These are phyloP conservation scores for Chrysodeixis includens DNA, from an alignment of 2,888 invertebrate genomes.

Conservation along the genomic window DNA sequence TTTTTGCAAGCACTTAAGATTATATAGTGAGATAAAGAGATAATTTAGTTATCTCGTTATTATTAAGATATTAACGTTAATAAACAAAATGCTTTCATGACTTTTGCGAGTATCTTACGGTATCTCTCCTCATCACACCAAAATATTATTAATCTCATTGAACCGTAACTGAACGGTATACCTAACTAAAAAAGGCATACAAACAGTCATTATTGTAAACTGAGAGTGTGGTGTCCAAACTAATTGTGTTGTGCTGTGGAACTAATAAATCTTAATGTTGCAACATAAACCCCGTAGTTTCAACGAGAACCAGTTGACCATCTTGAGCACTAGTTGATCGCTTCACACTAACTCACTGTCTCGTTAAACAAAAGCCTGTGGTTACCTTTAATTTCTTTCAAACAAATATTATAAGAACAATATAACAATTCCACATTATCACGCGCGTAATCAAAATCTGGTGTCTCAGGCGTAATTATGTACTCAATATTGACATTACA, in stretches of 20 bases:
- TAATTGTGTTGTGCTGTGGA: slow-evolving; percentile 15
- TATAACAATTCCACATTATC: slow-evolving; percentile 33
- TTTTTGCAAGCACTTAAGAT: slow-evolving; percentile 30
- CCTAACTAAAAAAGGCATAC: slow-evolving; percentile 3
- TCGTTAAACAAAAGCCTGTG: slow-evolving; percentile 8
- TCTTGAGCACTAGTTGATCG: slow-evolving; percentile 13
- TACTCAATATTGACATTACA: slow-evolving; percentile 46
- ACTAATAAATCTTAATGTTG: slow-evolving; percentile 19
- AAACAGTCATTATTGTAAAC: slow-evolving; percentile 17
- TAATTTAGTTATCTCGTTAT: slow-evolving; percentile 43
- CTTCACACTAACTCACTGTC: slow-evolving; percentile 1
- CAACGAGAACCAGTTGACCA: slow-evolving; percentile 18
- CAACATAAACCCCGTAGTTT: slow-evolving; percentile 15
- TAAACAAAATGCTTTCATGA: slow-evolving; percentile 43
- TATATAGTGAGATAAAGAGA: slow-evolving; percentile 50
- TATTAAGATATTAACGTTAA: slow-evolving; percentile 45
- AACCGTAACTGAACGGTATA: slow-evolving; percentile 9
- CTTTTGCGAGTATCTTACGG: slow-evolving; percentile 26
- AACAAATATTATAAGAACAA: slow-evolving; percentile 4
- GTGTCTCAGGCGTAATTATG: slow-evolving; percentile 33
- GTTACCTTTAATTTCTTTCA: slow-evolving; percentile 10
- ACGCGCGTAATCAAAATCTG: slow-evolving; percentile 39
- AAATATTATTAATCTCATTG: slow-evolving; percentile 11
- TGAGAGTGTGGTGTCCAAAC: slow-evolving; percentile 6
- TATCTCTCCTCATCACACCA: slow-evolving; percentile 13